Percentiles rank a stretch among this genome's conserved stretches.
phyloP scores from a whole-genome alignment of 1,140 invertebrate genomes.

The Neodiprion pinetum region DNA sequence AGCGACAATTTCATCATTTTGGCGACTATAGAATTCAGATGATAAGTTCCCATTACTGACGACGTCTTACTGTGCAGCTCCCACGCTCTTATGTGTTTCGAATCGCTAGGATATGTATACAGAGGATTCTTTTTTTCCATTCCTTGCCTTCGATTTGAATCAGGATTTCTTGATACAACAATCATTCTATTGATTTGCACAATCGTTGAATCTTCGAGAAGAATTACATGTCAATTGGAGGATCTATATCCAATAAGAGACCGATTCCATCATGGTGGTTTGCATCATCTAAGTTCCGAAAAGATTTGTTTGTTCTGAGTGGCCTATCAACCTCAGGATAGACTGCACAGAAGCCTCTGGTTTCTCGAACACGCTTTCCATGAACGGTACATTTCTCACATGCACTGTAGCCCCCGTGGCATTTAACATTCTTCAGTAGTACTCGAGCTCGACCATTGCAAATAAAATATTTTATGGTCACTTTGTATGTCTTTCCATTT shows the following conservation, averaged over 20 bases:
- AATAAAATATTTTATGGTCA: too few relatives aligned
- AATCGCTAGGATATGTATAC: background rate
- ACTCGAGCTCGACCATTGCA: too few relatives aligned
- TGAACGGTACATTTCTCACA: constrained; percentile 24
- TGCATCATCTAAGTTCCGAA: constrained; percentile 21
- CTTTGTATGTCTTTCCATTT: too few relatives aligned
- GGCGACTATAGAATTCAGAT: background rate
- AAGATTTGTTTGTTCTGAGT: constrained; percentile 27
- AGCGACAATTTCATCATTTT: background rate
- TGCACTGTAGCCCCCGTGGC: constrained; percentile 23
- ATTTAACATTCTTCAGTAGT: too few relatives aligned
- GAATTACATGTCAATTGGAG: constrained; percentile 25
- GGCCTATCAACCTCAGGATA: constrained; percentile 14
- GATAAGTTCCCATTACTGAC: background rate
- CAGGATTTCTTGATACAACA: background rate
- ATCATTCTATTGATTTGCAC: background rate
- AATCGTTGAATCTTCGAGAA: background rate
- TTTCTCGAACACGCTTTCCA: constrained; percentile 16
- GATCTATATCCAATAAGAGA: constrained; percentile 25
- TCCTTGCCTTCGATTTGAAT: background rate
- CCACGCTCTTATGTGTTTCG: background rate
- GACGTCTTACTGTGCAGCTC: background rate
- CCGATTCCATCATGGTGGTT: constrained; percentile 28
- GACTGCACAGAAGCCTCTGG: constrained; percentile 17
- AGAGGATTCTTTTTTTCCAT: background rate